phyloP scores from a whole-genome alignment of 30 jellyfish, hydroid and myxozoan species.

The Kudoa iwatai region DNA sequence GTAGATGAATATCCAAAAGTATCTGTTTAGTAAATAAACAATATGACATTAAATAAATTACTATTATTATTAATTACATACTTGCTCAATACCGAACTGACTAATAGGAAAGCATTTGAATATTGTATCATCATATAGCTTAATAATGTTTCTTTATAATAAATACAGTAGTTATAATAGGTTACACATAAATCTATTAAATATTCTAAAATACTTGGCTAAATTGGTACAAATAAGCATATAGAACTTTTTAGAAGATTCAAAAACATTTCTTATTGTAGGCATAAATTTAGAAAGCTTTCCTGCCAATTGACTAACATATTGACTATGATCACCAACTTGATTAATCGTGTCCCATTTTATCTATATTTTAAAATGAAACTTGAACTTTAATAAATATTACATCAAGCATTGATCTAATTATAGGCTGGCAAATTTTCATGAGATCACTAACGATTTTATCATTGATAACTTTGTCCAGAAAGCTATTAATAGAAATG shows the following conservation, averaged over 20 bases:
- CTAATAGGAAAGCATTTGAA: conserved; percentile 61
- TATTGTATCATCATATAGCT: too few relatives aligned
- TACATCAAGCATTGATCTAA: too few relatives aligned
- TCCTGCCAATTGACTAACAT: conserved; percentile 42
- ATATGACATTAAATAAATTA: too few relatives aligned
- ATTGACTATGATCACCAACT: conserved; percentile 85
- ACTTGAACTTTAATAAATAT: too few relatives aligned
- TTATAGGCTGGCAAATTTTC: too few relatives aligned
- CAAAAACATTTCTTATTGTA: conserved; percentile 22
- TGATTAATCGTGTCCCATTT: conserved; percentile 86
- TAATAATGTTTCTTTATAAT: too few relatives aligned
- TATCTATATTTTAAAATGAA: conserved; percentile 6
- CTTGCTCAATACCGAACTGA: conserved; percentile 87
- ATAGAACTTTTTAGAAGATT: conserved; percentile 53
- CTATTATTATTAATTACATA: conserved; percentile 1
- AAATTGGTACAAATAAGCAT: conserved; percentile 57
- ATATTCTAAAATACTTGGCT: conserved; percentile 22
- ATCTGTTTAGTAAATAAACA: conserved; percentile 6
- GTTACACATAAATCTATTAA: too few relatives aligned
- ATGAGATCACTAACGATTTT: too few relatives aligned
- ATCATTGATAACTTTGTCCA: too few relatives aligned
- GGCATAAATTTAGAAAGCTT: conserved; percentile 45
- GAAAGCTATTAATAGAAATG: too few relatives aligned
- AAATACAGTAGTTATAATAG: too few relatives aligned
- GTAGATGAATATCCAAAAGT: conserved; percentile 36